Base-by-base conservation (phyloP, 35 echinoderm and acorn worm genomes). In the Ophiothrix spiculata region DNA sequence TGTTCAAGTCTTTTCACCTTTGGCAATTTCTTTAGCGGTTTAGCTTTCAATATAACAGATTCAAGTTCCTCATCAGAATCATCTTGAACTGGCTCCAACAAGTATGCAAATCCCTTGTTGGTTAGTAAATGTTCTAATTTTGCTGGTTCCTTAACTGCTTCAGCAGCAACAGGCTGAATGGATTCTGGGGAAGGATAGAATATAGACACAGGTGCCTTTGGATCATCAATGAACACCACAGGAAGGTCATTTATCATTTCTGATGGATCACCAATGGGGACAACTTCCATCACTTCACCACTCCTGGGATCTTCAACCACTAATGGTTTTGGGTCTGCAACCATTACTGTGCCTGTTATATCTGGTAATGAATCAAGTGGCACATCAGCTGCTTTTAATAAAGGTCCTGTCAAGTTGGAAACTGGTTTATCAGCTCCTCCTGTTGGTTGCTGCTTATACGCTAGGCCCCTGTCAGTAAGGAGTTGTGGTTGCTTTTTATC, bases 401-500 rank as follows among this genome's bases (percentile, higher is more conserved):
- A 33, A 64, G 46, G 19, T 35, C 29, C 60, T 25, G 60, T 1
- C 15, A 64, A 16, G 1, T 23, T 23, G 1, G 32, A 21, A 63
- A 12, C 60, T 12, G 25, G 1, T 69, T 10, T n/a, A 25, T 16
- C 32, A 3, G 36, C 54, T 37, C 69, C 81, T 64, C 34, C 33
- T 60, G 39, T 64, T 19, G 81, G 81, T 84, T 35, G 63, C 54
- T 36, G 81, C 1, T 36, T 69, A 35, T 84, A 84, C 0, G 81
- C 81, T 29, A 60, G 81, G 11, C 81, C 81, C 81, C 69, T 33
- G 34, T 32, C 14, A 37, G 81, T 84, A 16, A 84, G 35, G 33
- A 84, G 37, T n/a, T 69, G 60, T 69, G 60, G 60, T n/a, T 69
- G 10, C 23, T n/a, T 69, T 69, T 25, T 28, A 31, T 74, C 54